These are phyloP conservation scores for Novumbra hubbsi DNA, from an alignment of 2,797 vertebrate genomes.

Conservation along the genomic window DNA sequence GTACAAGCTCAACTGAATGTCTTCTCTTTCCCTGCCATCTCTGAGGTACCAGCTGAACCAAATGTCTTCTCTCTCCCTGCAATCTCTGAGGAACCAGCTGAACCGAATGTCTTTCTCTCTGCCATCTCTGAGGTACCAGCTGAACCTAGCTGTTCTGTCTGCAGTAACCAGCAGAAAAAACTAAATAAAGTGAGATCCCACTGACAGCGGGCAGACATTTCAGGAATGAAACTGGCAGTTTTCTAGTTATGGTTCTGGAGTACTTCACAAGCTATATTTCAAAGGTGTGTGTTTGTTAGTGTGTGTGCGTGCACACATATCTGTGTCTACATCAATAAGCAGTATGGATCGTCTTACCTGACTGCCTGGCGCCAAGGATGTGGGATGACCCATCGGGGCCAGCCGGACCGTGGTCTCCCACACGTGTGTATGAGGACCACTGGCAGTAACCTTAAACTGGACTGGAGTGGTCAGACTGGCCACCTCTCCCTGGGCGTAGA, in stretches of 20 bases:
- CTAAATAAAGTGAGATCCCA: not conserved
- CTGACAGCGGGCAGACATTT: not conserved
- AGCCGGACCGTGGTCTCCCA: slow-evolving; percentile 84
- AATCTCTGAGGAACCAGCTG: too few species aligned
- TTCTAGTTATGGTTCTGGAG: not conserved
- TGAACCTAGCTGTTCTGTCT: not conserved
- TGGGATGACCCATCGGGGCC: slow-evolving; percentile 69
- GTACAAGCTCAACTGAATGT: too few species aligned
- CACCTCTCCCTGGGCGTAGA: slow-evolving; percentile 74
- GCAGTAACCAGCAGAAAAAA: not conserved
- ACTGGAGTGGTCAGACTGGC: slow-evolving; percentile 76
- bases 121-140: not conserved
- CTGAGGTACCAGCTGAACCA: too few species aligned
- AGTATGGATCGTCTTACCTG: slow-evolving; percentile 57
- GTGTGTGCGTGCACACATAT: not conserved
- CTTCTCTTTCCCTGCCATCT: too few species aligned
- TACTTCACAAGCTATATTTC: not conserved
- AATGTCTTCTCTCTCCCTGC: too few species aligned
- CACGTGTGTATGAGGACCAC: slow-evolving; percentile 65
- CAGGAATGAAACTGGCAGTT: not conserved
- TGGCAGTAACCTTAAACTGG: slow-evolving; percentile 81
- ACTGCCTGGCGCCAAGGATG: slow-evolving; percentile 53
- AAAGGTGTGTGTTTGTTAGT: not conserved
- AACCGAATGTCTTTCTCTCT: not conserved
- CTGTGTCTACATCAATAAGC: not conserved